Evolutionary conservation across 2,888 invertebrate genomes (phyloP).

Genomic region (Drosophila anomelani): DNA sequence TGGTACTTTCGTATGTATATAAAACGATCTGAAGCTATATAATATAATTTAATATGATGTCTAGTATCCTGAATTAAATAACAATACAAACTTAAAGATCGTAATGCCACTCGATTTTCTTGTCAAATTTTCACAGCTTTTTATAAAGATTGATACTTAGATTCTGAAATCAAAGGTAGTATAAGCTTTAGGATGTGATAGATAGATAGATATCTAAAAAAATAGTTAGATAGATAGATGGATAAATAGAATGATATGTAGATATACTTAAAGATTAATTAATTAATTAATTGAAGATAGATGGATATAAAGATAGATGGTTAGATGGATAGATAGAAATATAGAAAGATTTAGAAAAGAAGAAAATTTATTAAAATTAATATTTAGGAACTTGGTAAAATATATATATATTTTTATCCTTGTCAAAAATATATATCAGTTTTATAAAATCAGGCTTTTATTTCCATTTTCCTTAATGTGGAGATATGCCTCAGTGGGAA

Average conservation of each 20-base stretch:
- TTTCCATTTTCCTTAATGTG: constrained; percentile 39
- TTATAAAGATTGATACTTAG: too few species aligned
- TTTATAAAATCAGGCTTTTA: not conserved
- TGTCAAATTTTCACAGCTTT: not conserved
- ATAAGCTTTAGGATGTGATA: too few species aligned
- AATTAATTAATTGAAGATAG: too few species aligned
- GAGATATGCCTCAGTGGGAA: constrained; percentile 41
- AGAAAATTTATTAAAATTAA: not conserved
- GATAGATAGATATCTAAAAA: too few species aligned
- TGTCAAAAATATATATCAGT: not conserved
- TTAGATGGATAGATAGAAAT: too few species aligned
- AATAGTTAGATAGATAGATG: too few species aligned
- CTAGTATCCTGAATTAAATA: not conserved
- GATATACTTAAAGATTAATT: too few species aligned
- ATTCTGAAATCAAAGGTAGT: too few species aligned
- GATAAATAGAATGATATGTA: too few species aligned
- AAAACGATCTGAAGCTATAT: too few species aligned
- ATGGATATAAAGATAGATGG: too few species aligned
- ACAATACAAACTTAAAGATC: not conserved
- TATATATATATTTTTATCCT: not conserved
- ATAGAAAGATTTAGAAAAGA: too few species aligned
- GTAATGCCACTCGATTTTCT: not conserved
- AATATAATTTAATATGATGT: not conserved
- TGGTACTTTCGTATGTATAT: not conserved
- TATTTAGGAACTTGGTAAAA: not conserved